Evolutionary conservation across 2,797 vertebrate genomes (phyloP).

Genomic region (Phrynocephalus forsythii): DNA sequence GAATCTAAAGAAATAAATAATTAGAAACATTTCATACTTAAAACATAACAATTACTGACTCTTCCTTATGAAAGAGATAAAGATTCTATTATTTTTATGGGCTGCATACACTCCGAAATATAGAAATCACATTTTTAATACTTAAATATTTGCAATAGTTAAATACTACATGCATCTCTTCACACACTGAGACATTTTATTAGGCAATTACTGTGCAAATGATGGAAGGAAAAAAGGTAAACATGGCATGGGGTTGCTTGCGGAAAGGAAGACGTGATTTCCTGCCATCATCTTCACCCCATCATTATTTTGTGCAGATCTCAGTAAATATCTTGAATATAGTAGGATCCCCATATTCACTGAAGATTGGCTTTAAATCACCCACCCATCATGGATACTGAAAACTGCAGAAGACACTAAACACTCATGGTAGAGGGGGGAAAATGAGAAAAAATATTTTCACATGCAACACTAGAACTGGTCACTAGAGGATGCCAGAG

Average conservation of each 20-base stretch:
- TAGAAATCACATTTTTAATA: constrained; percentile 66
- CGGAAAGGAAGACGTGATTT: constrained; percentile 66
- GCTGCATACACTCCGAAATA: constrained; percentile 64
- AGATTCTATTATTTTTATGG: constrained; percentile 53
- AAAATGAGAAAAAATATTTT: too few species aligned
- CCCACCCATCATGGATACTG: too few species aligned
- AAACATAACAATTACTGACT: constrained; percentile 62
- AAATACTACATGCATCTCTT: constrained; percentile 62
- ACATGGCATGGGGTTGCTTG: constrained; percentile 40
- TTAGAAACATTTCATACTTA: constrained; percentile 67
- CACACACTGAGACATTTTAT: constrained; percentile 63
- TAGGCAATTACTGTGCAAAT: constrained; percentile 63
- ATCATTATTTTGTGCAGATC: not conserved
- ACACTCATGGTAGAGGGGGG: too few species aligned
- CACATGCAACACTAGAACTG: too few species aligned
- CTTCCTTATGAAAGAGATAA: constrained; percentile 59
- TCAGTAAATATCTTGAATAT: constrained; percentile 34
- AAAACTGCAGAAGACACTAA: not conserved
- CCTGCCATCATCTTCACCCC: not conserved
- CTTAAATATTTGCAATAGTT: constrained; percentile 61
- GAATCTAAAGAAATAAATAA: constrained; percentile 68
- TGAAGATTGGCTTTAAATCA: too few species aligned
- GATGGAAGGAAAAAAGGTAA: constrained; percentile 47
- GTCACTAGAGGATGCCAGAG: too few species aligned
- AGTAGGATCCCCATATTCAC: too few species aligned